Percentiles rank a stretch among this genome's conserved stretches.
phyloP scores from a whole-genome alignment of 2,888 invertebrate species.

The Cyclophora punctaria region DNA sequence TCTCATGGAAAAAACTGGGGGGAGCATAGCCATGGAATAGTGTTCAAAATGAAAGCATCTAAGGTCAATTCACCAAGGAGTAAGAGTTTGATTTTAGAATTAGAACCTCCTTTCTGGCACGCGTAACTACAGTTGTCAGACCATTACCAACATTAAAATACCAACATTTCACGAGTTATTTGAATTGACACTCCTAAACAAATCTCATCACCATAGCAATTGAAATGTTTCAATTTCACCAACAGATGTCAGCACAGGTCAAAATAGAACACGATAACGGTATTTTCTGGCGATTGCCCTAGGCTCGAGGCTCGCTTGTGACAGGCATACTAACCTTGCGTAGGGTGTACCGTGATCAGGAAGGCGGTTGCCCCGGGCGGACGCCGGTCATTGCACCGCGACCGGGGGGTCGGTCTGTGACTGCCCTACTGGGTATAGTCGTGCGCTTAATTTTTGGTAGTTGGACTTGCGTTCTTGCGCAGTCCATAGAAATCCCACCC shows the following conservation, averaged over 20 bases:
- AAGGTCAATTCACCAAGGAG: no score
- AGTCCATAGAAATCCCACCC: constrained; percentile 45
- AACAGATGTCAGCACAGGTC: constrained; percentile 52
- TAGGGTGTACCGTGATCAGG: constrained; percentile 82
- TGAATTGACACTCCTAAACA: neutral
- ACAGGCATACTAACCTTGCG: constrained; percentile 80
- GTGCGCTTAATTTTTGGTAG: constrained; percentile 78
- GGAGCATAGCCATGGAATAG: no score
- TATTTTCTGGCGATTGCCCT: constrained; percentile 33
- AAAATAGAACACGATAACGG: constrained; percentile 46
- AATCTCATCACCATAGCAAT: neutral
- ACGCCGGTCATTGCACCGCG: constrained; percentile 81
- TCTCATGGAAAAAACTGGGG: no score
- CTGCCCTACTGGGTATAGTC: constrained; percentile 74
- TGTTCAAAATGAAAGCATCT: no score
- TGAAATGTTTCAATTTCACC: constrained; percentile 11
- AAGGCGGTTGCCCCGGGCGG: constrained; percentile 78
- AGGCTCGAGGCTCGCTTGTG: constrained; percentile 9
- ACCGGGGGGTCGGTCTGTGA: constrained; percentile 76
- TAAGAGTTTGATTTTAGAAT: no score
- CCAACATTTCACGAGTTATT: no score
- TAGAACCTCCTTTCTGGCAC: no score
- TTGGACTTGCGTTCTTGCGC: constrained; percentile 77
- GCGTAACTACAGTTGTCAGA: no score
- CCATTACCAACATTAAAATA: no score